Conservation (phyloP, 2,113 vertebrate species). For the Epinephelus cyanopodus region DNA sequence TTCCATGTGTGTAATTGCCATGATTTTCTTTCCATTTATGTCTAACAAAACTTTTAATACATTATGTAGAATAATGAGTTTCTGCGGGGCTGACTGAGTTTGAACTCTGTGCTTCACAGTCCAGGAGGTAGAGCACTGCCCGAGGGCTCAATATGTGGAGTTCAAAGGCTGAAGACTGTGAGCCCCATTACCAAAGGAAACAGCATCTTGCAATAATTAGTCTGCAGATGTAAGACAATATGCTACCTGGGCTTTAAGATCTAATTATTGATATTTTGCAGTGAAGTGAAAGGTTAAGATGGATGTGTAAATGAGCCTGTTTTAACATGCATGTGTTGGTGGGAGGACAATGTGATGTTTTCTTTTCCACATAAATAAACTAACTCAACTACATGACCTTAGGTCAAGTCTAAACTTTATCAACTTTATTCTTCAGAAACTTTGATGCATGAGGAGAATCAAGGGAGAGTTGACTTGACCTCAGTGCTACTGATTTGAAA, state of each 20-base stretch:
- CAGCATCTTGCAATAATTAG: constrained; percentile 32
- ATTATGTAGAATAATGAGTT: constrained; percentile 51
- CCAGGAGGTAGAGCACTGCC: constrained; percentile 11
- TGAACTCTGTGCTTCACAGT: constrained; percentile 24
- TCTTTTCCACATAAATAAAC: neutral
- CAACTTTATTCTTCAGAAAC: neutral
- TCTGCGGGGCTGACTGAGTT: constrained; percentile 31
- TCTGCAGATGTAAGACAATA: constrained; percentile 19
- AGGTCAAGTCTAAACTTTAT: neutral
- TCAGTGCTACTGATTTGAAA: neutral
- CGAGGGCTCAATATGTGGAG: constrained; percentile 20
- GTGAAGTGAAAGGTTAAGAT: constrained; percentile 13
- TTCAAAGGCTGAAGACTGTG: constrained; percentile 22
- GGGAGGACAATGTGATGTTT: neutral
- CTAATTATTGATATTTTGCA: constrained; percentile 5
- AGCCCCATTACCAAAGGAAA: constrained; percentile 32
- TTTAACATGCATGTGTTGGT: neutral
- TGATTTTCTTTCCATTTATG: constrained; percentile 46
- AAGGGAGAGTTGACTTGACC: neutral
- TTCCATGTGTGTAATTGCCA: constrained; percentile 43
- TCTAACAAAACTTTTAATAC: constrained; percentile 27
- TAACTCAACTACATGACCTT: neutral
- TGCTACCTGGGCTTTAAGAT: constrained; percentile 22
- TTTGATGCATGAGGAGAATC: neutral
- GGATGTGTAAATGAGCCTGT: neutral